Conservation (phyloP, 2,888 invertebrate genomes). For the Eilema griseolum region DNA sequence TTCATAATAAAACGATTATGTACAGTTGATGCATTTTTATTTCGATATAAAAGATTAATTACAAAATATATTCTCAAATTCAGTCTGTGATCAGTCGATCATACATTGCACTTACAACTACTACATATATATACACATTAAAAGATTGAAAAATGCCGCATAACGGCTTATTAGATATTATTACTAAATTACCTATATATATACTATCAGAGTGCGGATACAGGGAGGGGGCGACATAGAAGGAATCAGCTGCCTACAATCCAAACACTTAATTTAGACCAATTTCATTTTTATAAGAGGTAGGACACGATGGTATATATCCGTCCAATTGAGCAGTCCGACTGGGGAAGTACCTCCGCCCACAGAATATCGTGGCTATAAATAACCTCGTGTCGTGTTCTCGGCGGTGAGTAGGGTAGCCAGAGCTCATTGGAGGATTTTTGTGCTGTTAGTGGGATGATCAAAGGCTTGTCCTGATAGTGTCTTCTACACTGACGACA, state of each 20-base stretch:
- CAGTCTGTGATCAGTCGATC: conserved; percentile 45
- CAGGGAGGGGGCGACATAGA: not conserved
- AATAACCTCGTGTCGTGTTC: too few relatives aligned
- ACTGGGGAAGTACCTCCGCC: too few relatives aligned
- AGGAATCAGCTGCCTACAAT: not conserved
- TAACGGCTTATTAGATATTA: not conserved
- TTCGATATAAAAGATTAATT: conserved; percentile 44
- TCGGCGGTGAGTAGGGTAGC: too few relatives aligned
- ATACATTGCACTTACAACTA: conserved; percentile 35
- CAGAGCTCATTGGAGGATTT: too few relatives aligned
- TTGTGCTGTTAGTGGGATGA: too few relatives aligned
- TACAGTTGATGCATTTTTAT: conserved; percentile 39
- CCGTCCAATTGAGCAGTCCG: too few relatives aligned
- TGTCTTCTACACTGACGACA: too few relatives aligned
- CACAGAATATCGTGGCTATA: too few relatives aligned
- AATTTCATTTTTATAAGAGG: too few relatives aligned
- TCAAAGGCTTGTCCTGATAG: too few relatives aligned
- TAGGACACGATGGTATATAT: too few relatives aligned
- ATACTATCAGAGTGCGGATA: not conserved
- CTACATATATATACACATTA: conserved; percentile 37
- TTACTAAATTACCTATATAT: not conserved
- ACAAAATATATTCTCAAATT: conserved; percentile 44
- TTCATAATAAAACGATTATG: conserved; percentile 47
- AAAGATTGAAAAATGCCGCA: not conserved
- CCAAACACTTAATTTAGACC: too few relatives aligned